These are phyloP conservation scores for Liopterus haemorrhoidalis DNA, from an alignment of 2,888 invertebrate genomes.

Conservation along the genomic window DNA sequence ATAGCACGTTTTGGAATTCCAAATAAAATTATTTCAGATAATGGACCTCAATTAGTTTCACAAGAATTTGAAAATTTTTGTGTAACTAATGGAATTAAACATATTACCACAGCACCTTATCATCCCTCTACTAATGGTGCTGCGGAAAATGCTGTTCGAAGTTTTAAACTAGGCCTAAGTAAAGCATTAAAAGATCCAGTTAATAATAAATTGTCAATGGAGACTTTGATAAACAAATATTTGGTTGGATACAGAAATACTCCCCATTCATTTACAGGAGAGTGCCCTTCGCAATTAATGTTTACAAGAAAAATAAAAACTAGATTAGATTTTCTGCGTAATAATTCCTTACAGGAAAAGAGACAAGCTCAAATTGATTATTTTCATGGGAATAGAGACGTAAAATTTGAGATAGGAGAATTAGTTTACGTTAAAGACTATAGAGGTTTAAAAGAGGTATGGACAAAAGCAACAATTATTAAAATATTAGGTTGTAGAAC, in stretches of 20 bases:
- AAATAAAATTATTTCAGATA: constrained; percentile 30
- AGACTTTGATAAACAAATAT: constrained; percentile 4
- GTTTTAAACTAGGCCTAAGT: constrained; percentile 4
- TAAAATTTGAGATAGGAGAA: constrained; percentile 3
- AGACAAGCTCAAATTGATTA: no score
- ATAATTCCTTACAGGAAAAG: no score
- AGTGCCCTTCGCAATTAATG: neutral
- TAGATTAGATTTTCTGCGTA: neutral
- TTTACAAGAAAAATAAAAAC: neutral
- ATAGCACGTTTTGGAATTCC: constrained; percentile 32
- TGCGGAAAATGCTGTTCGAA: constrained; percentile 9
- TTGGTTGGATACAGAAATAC: constrained; percentile 4
- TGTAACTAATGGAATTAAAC: no score
- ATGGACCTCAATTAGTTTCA: constrained; percentile 30
- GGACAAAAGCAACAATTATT: constrained; percentile 1
- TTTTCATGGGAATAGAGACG: no score
- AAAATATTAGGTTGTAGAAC: constrained; percentile 3
- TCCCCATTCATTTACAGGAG: constrained; percentile 1
- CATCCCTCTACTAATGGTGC: constrained; percentile 15
- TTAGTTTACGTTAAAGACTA: neutral
- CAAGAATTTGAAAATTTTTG: no score
- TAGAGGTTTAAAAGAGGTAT: neutral
- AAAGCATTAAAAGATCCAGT: constrained; percentile 1
- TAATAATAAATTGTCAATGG: neutral
- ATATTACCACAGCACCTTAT: constrained; percentile 1